Conservation (phyloP, 2,797 vertebrate genomes). For the Australoheros facetus region DNA sequence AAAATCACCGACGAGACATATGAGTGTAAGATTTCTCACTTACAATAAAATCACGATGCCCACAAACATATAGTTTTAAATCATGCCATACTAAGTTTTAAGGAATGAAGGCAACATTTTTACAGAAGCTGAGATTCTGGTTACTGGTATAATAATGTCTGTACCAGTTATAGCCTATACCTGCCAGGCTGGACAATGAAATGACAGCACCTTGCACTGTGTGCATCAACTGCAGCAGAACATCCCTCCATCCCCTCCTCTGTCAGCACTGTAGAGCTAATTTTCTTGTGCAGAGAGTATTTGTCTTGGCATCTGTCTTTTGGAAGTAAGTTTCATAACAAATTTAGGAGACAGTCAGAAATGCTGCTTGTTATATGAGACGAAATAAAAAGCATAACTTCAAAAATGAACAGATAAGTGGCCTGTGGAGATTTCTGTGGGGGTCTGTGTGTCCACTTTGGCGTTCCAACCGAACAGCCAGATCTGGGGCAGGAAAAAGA, state of each 20-base stretch:
- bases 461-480: neutral
- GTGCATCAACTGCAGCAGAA: neutral
- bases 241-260: no score
- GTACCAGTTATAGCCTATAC: neutral
- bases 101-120: neutral
- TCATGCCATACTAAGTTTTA: constrained; percentile 1
- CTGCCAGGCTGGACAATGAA: neutral
- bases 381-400: neutral
- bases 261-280: no score
- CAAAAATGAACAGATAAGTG: neutral
- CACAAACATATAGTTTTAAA: no score
- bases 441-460: neutral
- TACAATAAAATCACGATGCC: neutral
- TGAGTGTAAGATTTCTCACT: neutral
- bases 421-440: neutral
- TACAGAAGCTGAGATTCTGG: neutral
- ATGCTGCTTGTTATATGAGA: neutral
- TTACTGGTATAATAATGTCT: neutral
- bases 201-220: neutral
- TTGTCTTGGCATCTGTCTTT: neutral
- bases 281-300: neutral
- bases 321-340: neutral
- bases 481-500: neutral
- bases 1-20: neutral
- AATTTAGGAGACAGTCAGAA: neutral